A percentile compares a stretch with the other conserved stretches of the same genome.
Conservation (phyloP, 2,888 invertebrate genomes). For the Pseudococcus jackbeardsleyi region DNA sequence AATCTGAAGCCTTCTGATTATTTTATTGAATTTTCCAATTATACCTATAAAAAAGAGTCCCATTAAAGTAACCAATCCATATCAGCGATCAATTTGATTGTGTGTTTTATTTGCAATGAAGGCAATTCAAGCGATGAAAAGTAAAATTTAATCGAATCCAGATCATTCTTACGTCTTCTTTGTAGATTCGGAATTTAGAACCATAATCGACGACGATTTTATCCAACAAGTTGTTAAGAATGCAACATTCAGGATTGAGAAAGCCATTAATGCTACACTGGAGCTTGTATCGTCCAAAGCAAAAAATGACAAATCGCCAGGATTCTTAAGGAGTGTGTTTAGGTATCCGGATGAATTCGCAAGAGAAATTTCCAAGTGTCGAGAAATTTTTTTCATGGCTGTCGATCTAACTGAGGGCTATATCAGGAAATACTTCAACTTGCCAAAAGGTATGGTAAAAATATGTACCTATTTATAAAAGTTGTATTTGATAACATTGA, state of each 20-base stretch:
- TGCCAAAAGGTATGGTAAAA: not conserved
- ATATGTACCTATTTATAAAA: no score
- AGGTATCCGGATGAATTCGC: conserved; percentile 89
- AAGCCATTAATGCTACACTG: not conserved
- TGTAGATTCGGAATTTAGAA: not conserved
- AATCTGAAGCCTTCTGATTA: no score
- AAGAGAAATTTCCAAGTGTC: conserved; percentile 88
- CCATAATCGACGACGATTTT: not conserved
- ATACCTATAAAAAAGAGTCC: no score
- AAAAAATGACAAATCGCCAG: not conserved
- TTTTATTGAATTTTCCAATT: no score
- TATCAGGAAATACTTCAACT: not conserved
- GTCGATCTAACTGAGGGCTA: conserved; percentile 91
- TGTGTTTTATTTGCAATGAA: not conserved
- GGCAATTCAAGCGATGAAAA: no score
- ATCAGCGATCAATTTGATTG: no score
- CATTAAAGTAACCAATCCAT: no score
- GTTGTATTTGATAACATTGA: no score
- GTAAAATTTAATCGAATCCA: not conserved
- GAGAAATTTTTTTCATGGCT: conserved; percentile 96
- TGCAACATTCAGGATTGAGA: not conserved
- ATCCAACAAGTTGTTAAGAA: not conserved
- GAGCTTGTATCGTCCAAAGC: not conserved
- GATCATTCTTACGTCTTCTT: not conserved
- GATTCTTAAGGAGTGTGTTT: not conserved